A percentile compares a stretch with the other conserved stretches of the same genome.
These are phyloP conservation scores for Yponomeuta plumbellus DNA, from an alignment of 2,888 invertebrate species.

Conservation along the genomic window DNA sequence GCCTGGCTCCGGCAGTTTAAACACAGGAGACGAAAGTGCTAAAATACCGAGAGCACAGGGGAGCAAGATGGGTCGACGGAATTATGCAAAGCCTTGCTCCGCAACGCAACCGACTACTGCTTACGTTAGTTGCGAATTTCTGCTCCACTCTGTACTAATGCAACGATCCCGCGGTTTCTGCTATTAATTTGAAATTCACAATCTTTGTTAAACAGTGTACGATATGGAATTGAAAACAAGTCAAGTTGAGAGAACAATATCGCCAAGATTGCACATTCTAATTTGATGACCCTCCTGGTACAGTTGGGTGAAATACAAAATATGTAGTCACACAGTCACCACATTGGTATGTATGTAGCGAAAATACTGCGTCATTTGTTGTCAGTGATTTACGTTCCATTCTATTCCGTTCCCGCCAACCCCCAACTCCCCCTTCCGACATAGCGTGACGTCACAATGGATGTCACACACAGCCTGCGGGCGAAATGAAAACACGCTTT, in stretches of 20 bases:
- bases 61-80: conserved; percentile 1
- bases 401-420: conserved; percentile 4
- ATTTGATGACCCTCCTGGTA: too few species aligned
- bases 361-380: conserved; percentile 28
- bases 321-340: neutral
- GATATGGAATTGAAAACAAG: too few species aligned
- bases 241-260: too few species aligned
- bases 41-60: neutral
- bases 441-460: conserved; percentile 40
- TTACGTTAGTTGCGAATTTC: conserved; percentile 24
- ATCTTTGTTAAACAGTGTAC: neutral
- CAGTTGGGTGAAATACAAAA: neutral
- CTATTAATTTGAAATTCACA: conserved; percentile 23
- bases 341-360: neutral
- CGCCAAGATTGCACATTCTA: too few species aligned
- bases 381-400: conserved; percentile 33
- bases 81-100: conserved; percentile 5
- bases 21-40: conserved; percentile 1
- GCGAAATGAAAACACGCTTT: conserved; percentile 53
- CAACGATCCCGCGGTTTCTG: conserved; percentile 27
- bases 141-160: conserved; percentile 49
- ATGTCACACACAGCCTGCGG: conserved; percentile 47
- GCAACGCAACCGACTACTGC: conserved; percentile 4
- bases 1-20: neutral
- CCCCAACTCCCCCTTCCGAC: neutral